These are phyloP conservation scores for Fistularia tabacaria DNA, from an alignment of 2,797 vertebrate genomes.

Conservation along the genomic window DNA sequence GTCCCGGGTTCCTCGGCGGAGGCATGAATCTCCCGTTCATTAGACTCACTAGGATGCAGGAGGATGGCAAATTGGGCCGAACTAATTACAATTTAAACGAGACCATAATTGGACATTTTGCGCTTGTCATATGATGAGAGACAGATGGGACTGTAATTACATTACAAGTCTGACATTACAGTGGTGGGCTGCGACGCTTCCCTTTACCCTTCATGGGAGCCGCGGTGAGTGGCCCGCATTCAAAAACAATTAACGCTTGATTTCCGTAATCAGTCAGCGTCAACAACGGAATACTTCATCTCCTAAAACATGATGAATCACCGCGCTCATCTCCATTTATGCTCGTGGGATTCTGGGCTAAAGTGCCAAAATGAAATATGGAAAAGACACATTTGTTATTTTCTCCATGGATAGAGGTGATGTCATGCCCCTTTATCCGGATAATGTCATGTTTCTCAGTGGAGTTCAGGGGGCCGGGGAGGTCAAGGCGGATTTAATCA, in stretches of 20 bases:
- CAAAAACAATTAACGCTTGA: conserved; percentile 71
- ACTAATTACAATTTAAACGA: conserved; percentile 99
- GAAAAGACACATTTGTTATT: not conserved
- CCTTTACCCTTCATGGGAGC: conserved; percentile 87
- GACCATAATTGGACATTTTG: conserved; percentile 99
- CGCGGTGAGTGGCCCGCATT: conserved; percentile 59
- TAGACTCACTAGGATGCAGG: conserved; percentile 75
- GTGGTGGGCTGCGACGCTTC: conserved; percentile 61
- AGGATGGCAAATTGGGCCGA: conserved; percentile 92
- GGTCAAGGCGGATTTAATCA: too few relatives aligned
- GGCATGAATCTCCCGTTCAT: conserved; percentile 78
- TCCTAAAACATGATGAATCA: conserved; percentile 60
- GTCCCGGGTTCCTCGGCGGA: conserved; percentile 40
- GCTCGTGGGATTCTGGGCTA: conserved; percentile 22
- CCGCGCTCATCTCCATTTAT: conserved; percentile 37
- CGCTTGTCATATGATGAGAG: conserved; percentile 97
- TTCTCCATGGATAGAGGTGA: too few relatives aligned
- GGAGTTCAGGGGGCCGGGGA: too few relatives aligned
- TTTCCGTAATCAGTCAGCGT: conserved; percentile 66
- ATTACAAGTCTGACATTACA: conserved; percentile 95
- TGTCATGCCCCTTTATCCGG: too few relatives aligned
- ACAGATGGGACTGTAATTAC: conserved; percentile 99
- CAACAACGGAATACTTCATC: conserved; percentile 43
- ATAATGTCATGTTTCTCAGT: too few relatives aligned
- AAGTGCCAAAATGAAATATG: conserved; percentile 12